These are phyloP conservation scores for Nannospalax galili DNA, from an alignment of 2,113 vertebrate genomes.

Conservation along the genomic window DNA sequence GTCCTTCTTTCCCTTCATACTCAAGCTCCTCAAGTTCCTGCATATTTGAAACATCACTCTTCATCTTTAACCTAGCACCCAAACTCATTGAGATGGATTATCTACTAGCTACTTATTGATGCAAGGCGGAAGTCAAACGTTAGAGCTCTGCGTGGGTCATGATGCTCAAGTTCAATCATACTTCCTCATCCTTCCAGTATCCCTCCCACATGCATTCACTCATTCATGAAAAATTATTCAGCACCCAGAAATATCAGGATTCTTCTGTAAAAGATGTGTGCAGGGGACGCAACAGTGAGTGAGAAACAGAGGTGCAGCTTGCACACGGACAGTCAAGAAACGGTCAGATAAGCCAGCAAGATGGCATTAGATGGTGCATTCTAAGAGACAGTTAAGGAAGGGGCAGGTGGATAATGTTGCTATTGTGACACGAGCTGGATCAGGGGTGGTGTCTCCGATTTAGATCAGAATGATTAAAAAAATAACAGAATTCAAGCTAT, in stretches of 20 bases:
- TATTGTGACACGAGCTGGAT: fast-evolving
- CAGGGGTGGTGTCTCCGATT: not conserved
- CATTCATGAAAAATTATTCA: not conserved
- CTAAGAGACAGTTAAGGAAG: not conserved
- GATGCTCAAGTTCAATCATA: fast-evolving
- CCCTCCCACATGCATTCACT: not conserved
- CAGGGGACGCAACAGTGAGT: not conserved
- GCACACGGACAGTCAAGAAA: not conserved
- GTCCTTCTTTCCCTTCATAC: fast-evolving
- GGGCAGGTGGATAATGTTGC: too few species aligned
- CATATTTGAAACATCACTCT: not conserved
- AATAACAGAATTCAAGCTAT: not conserved
- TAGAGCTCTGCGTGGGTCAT: not conserved
- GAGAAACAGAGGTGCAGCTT: not conserved
- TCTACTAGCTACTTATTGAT: not conserved
- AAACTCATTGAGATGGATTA: fast-evolving
- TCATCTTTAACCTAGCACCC: not conserved
- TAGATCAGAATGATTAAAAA: not conserved
- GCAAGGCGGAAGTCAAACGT: not conserved
- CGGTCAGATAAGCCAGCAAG: not conserved
- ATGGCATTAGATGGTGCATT: not conserved
- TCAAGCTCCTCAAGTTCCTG: not conserved
- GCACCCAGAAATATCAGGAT: fast-evolving
- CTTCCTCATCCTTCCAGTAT: not conserved
- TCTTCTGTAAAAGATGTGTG: not conserved